A percentile compares a stretch with the other conserved stretches of the same genome.
These are phyloP conservation scores for Lanius ludovicianus DNA, from an alignment of 2,113 vertebrate species.

Conservation along the genomic window DNA sequence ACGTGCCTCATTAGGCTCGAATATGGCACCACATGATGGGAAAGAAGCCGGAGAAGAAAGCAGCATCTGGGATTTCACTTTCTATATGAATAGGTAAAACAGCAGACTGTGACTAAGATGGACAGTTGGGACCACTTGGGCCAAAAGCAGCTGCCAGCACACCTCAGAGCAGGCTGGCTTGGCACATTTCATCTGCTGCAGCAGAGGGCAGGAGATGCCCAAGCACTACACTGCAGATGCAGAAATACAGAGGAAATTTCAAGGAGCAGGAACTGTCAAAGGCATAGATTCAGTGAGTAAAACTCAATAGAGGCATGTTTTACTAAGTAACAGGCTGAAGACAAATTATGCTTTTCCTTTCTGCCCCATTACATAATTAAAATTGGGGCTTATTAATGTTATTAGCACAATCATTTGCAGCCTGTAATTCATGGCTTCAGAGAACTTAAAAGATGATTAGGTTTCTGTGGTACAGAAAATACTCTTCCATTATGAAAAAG, in stretches of 20 bases:
- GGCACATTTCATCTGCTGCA: neutral
- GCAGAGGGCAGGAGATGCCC: neutral
- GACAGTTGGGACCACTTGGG: neutral
- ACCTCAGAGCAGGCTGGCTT: neutral
- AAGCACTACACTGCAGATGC: neutral
- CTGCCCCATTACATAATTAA: neutral
- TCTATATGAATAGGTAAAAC: neutral
- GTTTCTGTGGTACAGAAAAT: neutral
- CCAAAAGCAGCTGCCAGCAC: neutral
- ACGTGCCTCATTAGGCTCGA: neutral
- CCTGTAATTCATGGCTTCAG: neutral
- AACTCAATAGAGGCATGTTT: neutral
- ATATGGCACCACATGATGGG: rapidly evolving
- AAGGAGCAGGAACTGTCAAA: neutral
- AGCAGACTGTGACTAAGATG: neutral
- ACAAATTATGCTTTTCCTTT: neutral
- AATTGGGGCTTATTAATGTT: neutral
- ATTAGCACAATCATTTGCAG: neutral
- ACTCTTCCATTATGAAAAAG: neutral
- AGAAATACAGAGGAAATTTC: neutral
- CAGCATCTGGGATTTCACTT: neutral
- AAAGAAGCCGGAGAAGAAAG: neutral
- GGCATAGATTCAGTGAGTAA: neutral
- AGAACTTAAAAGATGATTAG: neutral
- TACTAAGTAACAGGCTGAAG: neutral